Percentiles rank a stretch among this genome's conserved stretches.
These are phyloP conservation scores for Channa striata DNA, from an alignment of 2,797 vertebrate species.

Conservation along the genomic window DNA sequence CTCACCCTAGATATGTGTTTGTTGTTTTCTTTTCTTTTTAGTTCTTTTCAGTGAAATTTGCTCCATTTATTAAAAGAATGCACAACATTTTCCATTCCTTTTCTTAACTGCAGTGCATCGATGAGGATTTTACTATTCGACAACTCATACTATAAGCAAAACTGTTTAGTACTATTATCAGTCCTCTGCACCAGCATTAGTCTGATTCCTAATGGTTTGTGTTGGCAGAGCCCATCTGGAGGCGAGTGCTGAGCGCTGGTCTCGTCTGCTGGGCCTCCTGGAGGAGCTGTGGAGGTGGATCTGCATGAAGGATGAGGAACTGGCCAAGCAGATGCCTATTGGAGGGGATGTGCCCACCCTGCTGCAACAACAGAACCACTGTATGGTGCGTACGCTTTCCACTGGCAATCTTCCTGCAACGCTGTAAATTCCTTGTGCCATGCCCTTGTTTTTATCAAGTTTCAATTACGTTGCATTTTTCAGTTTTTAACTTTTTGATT, in stretches of 20 bases:
- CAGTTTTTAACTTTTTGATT: not conserved
- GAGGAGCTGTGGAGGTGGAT: constrained; percentile 97
- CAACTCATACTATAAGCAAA: too few relatives aligned
- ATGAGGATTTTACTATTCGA: too few relatives aligned
- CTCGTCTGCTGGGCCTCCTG: constrained; percentile 89
- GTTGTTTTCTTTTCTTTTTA: too few relatives aligned
- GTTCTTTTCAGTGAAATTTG: too few relatives aligned
- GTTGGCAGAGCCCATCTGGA: constrained; percentile 92
- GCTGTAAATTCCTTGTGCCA: constrained; percentile 13
- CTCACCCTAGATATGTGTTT: too few relatives aligned
- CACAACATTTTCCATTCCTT: too few relatives aligned
- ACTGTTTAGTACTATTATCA: too few relatives aligned
- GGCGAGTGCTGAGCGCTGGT: constrained; percentile 96
- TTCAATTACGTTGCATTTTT: not conserved
- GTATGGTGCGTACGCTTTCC: constrained; percentile 76
- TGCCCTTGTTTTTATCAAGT: not conserved
- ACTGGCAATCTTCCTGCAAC: constrained; percentile 20
- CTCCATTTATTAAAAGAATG: too few relatives aligned
- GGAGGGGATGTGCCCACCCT: constrained; percentile 95
- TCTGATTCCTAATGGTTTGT: not conserved
- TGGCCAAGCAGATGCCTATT: constrained; percentile 96
- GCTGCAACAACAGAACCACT: constrained; percentile 93
- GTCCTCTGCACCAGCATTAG: too few relatives aligned
- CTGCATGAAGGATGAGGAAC: constrained; percentile 92
- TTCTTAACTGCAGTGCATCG: too few relatives aligned